Evolutionary conservation across 2,888 invertebrate species (phyloP), one percentile per base, ranked within the genome.

Genomic region (Orthosia gracilis): DNA sequence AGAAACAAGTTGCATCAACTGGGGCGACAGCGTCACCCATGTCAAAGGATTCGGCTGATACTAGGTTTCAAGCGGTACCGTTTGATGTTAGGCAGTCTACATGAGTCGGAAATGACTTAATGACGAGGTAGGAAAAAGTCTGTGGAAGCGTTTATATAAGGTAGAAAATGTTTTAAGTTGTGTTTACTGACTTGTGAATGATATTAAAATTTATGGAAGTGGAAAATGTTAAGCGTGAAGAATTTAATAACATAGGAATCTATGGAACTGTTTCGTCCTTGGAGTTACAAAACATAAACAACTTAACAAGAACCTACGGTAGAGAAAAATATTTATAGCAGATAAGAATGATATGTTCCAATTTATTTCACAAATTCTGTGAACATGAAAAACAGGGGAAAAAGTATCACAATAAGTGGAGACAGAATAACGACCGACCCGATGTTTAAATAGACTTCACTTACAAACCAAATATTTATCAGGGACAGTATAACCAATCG

Each of bases 11-110:
- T 54, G 55, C 45, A 69, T 73, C 61, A 47, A 54, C 12, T 4
- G 13, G 13, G 49, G 50, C n/a, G 72, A 61, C 59, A 52, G 55
- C 9, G 49, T 31, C 26, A n/a, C 18, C 45, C 9, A 23, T 49
- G 54, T 77, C 82, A 79, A 83, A 80, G 83, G 69, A 69, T 58
- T 57, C 61, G 18, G 15, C 55, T 63, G 62, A 59, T 64, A 64
- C 66, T 57, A 58, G 26, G 66, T 73, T 73, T 59, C 62, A 21
- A 40, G 13, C 59, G 58, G 18, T 61, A 64, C 21, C 72, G 65
- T 73, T 73, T 83, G 80, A 69, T 54, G 69, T 79, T 54, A 83
- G 63, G 80, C 63, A 2, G 40, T 21, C 40, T 21, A 50, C 63
- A 74, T 55, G 55, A 54, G 50, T 0, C 21, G 57, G 65, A 62